Evolutionary conservation across 2,888 invertebrate species (phyloP).

Genomic region (Pediacus dermestoides): DNA sequence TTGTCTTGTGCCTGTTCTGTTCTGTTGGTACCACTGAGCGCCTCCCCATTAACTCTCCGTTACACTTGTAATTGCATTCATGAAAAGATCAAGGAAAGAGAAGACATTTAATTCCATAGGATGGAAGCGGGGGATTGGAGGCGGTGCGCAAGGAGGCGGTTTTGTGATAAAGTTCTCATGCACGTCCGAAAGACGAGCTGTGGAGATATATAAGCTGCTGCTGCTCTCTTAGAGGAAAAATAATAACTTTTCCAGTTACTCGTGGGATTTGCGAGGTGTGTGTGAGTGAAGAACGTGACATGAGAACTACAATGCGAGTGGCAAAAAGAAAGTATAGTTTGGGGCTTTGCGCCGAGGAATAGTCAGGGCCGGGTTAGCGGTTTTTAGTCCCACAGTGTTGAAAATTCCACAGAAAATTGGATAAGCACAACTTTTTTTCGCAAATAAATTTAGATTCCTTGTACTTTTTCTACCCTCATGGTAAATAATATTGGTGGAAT

Average conservation of each 20-base stretch:
- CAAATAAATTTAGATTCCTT: too few species aligned
- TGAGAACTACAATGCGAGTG: conserved; percentile 31
- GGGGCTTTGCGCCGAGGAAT: too few species aligned
- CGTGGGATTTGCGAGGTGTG: conserved; percentile 35
- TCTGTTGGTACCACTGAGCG: too few species aligned
- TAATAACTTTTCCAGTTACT: conserved; percentile 41
- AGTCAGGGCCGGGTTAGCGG: too few species aligned
- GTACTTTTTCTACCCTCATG: too few species aligned
- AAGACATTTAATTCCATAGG: background rate
- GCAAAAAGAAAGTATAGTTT: too few species aligned
- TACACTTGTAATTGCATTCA: background rate
- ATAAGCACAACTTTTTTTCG: too few species aligned
- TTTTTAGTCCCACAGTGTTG: too few species aligned
- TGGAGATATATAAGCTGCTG: conserved; percentile 29
- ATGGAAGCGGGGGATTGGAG: background rate
- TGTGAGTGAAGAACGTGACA: conserved; percentile 35
- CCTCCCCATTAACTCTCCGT: too few species aligned
- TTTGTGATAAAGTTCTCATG: conserved; percentile 23
- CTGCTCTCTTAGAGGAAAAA: conserved; percentile 37
- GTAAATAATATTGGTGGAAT: background rate
- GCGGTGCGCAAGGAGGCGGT: too few species aligned
- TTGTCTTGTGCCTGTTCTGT: too few species aligned
- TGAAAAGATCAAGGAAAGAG: background rate
- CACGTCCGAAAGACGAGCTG: conserved; percentile 21
- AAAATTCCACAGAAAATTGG: too few species aligned